Evolutionary conservation across 2,113 vertebrate species (phyloP).

Genomic region (Aphelocoma coerulescens): DNA sequence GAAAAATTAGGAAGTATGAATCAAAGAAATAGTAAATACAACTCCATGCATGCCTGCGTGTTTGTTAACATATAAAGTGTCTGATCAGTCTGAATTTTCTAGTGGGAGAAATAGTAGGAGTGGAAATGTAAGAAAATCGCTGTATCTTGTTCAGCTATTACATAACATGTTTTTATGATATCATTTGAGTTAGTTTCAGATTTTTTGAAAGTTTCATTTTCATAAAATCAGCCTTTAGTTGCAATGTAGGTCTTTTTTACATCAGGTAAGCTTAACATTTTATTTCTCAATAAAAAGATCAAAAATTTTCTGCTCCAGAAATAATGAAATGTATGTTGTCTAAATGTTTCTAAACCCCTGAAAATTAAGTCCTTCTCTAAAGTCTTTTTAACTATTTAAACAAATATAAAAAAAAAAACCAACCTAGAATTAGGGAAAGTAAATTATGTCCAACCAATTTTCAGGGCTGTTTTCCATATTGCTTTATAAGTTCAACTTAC

Average conservation of each 20-base stretch:
- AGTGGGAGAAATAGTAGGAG: too few relatives aligned
- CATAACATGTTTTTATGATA: not conserved
- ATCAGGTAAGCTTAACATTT: not conserved
- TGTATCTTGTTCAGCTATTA: not conserved
- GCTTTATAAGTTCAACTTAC: not conserved
- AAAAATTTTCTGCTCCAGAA: not conserved
- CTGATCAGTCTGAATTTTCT: not conserved
- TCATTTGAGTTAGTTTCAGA: not conserved
- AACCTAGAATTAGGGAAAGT: not conserved
- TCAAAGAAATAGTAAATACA: not conserved
- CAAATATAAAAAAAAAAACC: not conserved
- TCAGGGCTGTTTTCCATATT: not conserved
- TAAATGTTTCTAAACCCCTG: not conserved
- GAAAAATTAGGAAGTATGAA: not conserved
- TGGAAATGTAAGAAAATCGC: not conserved
- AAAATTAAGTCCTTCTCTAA: not conserved
- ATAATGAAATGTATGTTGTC: not conserved
- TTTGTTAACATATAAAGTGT: not conserved
- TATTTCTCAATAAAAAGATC: not conserved
- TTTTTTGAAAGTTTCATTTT: not conserved
- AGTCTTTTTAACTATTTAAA: not conserved
- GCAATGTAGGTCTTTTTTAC: fast-evolving
- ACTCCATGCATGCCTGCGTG: fast-evolving
- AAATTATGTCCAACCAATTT: not conserved
- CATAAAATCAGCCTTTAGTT: not conserved